Evolutionary conservation across 2,888 invertebrate genomes (phyloP).

Genomic region (Amiota mariae): DNA sequence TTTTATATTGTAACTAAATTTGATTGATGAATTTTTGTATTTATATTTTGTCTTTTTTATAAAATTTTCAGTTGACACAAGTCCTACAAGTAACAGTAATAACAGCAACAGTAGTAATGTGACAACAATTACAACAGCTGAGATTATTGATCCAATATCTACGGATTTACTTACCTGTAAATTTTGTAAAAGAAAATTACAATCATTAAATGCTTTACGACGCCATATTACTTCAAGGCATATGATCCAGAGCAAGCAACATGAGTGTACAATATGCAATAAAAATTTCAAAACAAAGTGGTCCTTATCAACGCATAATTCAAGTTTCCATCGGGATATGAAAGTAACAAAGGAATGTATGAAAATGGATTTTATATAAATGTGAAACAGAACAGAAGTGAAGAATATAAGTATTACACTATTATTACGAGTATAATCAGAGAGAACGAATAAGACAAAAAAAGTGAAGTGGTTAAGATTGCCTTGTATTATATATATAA

Average conservation of each 20-base stretch:
- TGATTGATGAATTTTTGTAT: no score
- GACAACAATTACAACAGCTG: neutral
- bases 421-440: no score
- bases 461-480: no score
- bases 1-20: no score
- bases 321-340: conserved; percentile 70
- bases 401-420: no score
- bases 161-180: conserved; percentile 60
- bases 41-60: no score
- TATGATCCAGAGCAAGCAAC: conserved; percentile 65
- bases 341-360: conserved; percentile 67
- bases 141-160: conserved; percentile 14
- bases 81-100: no score
- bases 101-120: neutral
- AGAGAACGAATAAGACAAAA: no score
- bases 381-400: no score
- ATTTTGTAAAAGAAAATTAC: conserved; percentile 68
- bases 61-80: no score
- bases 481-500: no score
- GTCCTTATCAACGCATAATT: conserved; percentile 73
- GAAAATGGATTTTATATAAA: conserved; percentile 61
- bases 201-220: conserved; percentile 69
- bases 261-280: conserved; percentile 69
- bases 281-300: conserved; percentile 73
- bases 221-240: conserved; percentile 72